Evolutionary conservation across 2,888 invertebrate species (phyloP), one percentile per base, ranked within the genome.

Genomic region (Patella depressa): DNA sequence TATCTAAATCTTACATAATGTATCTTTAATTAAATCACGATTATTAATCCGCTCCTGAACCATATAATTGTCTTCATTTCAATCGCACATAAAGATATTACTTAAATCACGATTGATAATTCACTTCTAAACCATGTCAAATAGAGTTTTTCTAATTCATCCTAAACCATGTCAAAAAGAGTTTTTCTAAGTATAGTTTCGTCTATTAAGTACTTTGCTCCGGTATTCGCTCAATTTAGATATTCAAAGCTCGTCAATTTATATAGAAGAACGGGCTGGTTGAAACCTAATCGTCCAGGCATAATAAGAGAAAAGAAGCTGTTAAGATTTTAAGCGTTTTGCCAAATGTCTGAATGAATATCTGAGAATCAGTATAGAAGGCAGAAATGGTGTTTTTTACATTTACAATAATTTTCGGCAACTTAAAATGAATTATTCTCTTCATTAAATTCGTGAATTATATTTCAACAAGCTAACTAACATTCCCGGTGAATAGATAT

Each of bases 341-440:
- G 24, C 65, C 65, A 65, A 65, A 19, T 65, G 65, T 24, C 24
- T 9, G 65, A 11, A 19, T n/a, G 19, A 65, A 65, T 19, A 65
- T 45, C 0, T 9, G 45, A 45, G 45, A 45, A 45, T 45, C 1
- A 9, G 19, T 65, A 24, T 19, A 19, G 24, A 24, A 65, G 65
- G 3, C 65, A 24, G 19, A 65, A 65, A 24, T 65, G 19, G 19
- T 65, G 65, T 65, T 65, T 65, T 65, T 65, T 24, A 19, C 65
- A 65, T 65, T 65, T 65, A 65, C 65, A 65, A 65, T 65, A 65
- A 65, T 65, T 65, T 65, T 65, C 65, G 24, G 11, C 65, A 65
- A 65, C 65, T 65, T 65, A 15, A 65, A 65, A 65, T 24, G 24
- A 65, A 65, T 24, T 24, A 65, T 24, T 65, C 65, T 65, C 65